phyloP scores from a whole-genome alignment of 2,888 invertebrate genomes.

The Athalia circularis region DNA sequence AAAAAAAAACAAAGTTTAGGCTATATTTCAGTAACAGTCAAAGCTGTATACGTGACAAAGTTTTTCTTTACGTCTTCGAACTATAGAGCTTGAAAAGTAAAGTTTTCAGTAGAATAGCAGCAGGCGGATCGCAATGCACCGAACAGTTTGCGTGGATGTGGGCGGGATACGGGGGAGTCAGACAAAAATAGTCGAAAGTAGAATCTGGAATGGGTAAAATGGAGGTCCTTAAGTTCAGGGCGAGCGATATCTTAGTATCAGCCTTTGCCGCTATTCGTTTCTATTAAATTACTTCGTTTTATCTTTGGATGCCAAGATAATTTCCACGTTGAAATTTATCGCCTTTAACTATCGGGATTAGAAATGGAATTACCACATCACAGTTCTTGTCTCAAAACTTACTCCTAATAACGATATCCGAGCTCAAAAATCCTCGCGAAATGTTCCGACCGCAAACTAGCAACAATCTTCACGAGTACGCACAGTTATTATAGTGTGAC shows the following conservation, averaged over 20 bases:
- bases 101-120: slow-evolving; percentile 1
- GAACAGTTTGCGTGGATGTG: background rate
- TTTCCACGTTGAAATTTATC: too few relatives aligned
- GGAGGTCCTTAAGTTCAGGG: background rate
- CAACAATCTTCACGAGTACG: too few relatives aligned
- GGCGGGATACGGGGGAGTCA: background rate
- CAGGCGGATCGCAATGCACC: too few relatives aligned
- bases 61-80: slow-evolving; percentile 34
- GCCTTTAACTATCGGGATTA: too few relatives aligned
- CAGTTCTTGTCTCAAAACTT: too few relatives aligned
- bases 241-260: background rate
- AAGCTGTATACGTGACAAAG: slow-evolving; percentile 31
- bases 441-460: too few relatives aligned
- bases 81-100: slow-evolving; percentile 25
- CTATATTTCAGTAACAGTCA: slow-evolving; percentile 30
- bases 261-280: background rate
- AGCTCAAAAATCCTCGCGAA: too few relatives aligned
- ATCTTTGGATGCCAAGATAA: too few relatives aligned
- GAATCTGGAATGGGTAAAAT: slow-evolving; percentile 8
- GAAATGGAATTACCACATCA: too few relatives aligned
- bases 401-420: too few relatives aligned
- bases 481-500: too few relatives aligned
- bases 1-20: background rate
- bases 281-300: background rate
- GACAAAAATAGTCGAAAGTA: slow-evolving; percentile 18